Conservation (phyloP, 2,888 invertebrate species). For the Thymelicus acteon region DNA sequence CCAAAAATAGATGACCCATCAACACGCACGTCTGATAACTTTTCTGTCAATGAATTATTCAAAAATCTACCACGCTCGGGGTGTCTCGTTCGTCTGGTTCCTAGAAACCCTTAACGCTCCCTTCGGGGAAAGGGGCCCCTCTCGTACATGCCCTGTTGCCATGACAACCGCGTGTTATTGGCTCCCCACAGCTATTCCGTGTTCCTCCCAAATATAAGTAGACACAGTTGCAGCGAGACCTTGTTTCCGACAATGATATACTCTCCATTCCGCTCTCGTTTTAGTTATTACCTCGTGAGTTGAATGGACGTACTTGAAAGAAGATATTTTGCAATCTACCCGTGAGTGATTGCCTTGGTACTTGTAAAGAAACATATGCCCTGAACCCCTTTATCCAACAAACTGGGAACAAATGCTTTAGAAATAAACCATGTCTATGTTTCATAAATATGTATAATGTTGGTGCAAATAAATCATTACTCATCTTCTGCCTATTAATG, state of each 20-base stretch:
- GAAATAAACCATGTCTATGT: too few species aligned
- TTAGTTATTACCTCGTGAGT: conserved; percentile 36
- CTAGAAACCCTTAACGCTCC: conserved; percentile 61
- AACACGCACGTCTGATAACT: conserved; percentile 40
- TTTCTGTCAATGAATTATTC: conserved; percentile 46
- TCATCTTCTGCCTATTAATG: too few species aligned
- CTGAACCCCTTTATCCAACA: background rate
- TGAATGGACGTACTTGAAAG: conserved; percentile 42
- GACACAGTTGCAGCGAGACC: conserved; percentile 49
- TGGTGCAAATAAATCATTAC: too few species aligned
- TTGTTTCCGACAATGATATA: conserved; percentile 51
- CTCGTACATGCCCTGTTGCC: conserved; percentile 64
- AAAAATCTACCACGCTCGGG: conserved; percentile 53
- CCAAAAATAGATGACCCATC: conserved; percentile 53
- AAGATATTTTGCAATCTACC: conserved; percentile 39
- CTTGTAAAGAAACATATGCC: background rate
- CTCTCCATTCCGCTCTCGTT: conserved; percentile 41
- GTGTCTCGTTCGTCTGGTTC: conserved; percentile 70
- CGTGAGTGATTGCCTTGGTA: conserved; percentile 14
- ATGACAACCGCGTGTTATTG: conserved; percentile 78
- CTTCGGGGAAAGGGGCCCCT: conserved; percentile 69
- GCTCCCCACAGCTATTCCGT: conserved; percentile 72
- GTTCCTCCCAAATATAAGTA: conserved; percentile 55
- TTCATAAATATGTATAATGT: too few species aligned
- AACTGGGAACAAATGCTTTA: too few species aligned